Evolutionary conservation across 2,888 invertebrate genomes (phyloP).

Genomic region (Drosophila ustulata): DNA sequence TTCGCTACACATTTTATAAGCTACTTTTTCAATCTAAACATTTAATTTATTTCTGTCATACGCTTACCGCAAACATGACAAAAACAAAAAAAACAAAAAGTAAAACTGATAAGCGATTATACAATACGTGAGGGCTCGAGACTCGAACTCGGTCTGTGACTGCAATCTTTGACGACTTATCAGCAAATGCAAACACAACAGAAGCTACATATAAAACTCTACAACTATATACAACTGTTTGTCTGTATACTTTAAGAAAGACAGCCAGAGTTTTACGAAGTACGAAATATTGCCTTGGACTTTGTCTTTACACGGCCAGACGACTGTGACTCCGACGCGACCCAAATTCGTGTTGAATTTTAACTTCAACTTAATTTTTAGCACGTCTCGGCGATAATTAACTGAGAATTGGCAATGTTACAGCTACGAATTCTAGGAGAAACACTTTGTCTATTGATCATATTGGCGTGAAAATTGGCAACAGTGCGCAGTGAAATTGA

Average conservation of each 20-base stretch:
- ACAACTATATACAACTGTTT: not conserved
- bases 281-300: conserved; percentile 31
- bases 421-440: not conserved
- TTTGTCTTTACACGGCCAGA: conserved; percentile 24
- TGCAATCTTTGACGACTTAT: conserved; percentile 54
- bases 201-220: conserved; percentile 28
- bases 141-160: conserved; percentile 13
- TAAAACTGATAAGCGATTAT: conserved; percentile 56
- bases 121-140: conserved; percentile 20
- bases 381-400: conserved; percentile 9
- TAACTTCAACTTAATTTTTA: conserved; percentile 13
- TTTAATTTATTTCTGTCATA: conserved; percentile 16
- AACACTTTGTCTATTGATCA: not conserved
- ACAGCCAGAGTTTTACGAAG: not conserved
- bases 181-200: conserved; percentile 41
- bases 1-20: conserved; percentile 6
- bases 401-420: conserved; percentile 13
- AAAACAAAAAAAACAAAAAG: not conserved
- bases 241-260: not conserved
- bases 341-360: conserved; percentile 24
- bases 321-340: not conserved
- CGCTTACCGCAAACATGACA: conserved; percentile 23
- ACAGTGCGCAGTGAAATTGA: not conserved
- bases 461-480: not conserved
- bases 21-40: conserved; percentile 30